Evolutionary conservation across 2,113 vertebrate species (phyloP).

Genomic region (Semicossyphus pulcher): DNA sequence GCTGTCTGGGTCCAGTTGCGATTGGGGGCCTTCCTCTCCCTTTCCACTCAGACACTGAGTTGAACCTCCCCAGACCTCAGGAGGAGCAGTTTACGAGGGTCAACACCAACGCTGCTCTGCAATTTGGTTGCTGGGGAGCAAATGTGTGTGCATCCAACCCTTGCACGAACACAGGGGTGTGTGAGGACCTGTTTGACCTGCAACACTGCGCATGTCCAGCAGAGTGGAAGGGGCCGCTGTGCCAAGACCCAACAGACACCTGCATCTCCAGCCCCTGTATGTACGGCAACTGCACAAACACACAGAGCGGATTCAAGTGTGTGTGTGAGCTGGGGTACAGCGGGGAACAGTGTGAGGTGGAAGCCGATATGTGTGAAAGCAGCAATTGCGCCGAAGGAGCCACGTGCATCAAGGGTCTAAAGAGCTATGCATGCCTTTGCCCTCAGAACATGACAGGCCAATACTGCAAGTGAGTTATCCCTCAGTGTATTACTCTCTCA

Average conservation of each 20-base stretch:
- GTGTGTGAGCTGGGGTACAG: conserved; percentile 85
- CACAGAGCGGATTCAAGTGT: conserved; percentile 80
- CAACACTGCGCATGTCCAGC: conserved; percentile 84
- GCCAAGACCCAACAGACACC: conserved; percentile 78
- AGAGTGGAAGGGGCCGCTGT: conserved; percentile 84
- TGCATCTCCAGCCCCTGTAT: conserved; percentile 88
- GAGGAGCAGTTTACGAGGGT: conserved; percentile 86
- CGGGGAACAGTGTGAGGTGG: conserved; percentile 84
- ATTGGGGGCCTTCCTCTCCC: conserved; percentile 89
- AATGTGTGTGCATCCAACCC: conserved; percentile 84
- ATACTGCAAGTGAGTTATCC: conserved; percentile 83
- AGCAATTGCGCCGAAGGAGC: conserved; percentile 88
- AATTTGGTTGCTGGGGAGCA: conserved; percentile 81
- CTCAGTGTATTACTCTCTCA: not conserved
- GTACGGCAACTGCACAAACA: conserved; percentile 86
- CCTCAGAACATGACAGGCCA: conserved; percentile 87
- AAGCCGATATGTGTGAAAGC: conserved; percentile 81
- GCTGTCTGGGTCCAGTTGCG: conserved; percentile 88
- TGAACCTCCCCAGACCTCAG: conserved; percentile 85
- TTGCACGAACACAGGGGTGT: conserved; percentile 85
- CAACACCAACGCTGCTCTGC: conserved; percentile 60
- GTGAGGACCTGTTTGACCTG: conserved; percentile 85
- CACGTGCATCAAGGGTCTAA: conserved; percentile 85
- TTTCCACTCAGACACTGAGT: conserved; percentile 80
- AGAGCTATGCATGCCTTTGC: conserved; percentile 87